Evolutionary conservation across 2,113 vertebrate genomes (phyloP).

Genomic region (Pyrgilauda ruficollis): DNA sequence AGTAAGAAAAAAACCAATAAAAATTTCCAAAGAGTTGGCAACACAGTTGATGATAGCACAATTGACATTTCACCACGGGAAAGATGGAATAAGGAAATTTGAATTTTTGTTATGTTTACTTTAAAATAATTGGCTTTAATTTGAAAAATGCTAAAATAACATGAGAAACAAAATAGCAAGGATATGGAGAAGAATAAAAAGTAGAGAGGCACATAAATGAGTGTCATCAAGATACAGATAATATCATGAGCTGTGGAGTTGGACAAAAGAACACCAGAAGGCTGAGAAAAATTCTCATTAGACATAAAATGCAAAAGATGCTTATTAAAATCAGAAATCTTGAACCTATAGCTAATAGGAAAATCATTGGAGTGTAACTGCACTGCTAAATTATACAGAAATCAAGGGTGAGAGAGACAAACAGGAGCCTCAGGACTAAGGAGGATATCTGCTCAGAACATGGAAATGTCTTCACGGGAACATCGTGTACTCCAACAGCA

Average conservation of each 20-base stretch:
- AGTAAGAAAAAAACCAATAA: neutral
- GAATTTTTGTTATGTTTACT: neutral
- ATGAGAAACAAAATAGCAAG: neutral
- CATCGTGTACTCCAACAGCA: neutral
- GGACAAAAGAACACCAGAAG: neutral
- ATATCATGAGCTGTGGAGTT: neutral
- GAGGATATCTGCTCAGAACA: neutral
- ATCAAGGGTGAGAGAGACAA: neutral
- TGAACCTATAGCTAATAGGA: neutral
- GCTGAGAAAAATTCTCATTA: neutral
- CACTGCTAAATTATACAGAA: neutral
- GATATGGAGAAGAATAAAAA: neutral
- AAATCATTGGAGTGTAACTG: neutral
- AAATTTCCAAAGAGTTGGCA: neutral
- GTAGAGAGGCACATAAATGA: neutral
- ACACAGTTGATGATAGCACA: neutral
- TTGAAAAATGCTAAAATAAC: neutral
- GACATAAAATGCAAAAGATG: neutral
- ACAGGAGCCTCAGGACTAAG: neutral
- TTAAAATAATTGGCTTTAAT: neutral
- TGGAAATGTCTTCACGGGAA: neutral
- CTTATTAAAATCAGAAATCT: neutral
- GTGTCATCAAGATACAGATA: neutral
- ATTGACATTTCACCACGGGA: neutral
- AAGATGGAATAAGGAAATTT: neutral